Evolutionary conservation across 1,140 invertebrate species (phyloP).

Genomic region (Nixonia krombeini): DNA sequence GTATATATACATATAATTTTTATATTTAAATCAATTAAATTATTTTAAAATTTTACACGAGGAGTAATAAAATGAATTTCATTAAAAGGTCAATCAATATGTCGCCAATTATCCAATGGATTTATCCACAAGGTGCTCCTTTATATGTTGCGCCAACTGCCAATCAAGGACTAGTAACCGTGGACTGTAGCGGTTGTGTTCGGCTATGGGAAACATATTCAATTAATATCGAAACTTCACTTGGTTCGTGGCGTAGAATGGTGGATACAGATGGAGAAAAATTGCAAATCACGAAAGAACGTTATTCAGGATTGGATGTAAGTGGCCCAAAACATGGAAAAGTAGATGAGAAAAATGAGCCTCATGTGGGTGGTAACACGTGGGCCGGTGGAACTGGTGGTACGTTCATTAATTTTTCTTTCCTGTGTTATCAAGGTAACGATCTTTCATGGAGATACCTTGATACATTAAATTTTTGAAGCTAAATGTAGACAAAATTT

Average conservation of each 20-base stretch:
- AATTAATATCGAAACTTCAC: slow-evolving; percentile 66
- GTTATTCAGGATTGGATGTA: slow-evolving; percentile 80
- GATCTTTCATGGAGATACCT: no score
- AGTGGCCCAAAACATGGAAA: slow-evolving; percentile 93
- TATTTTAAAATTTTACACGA: no score
- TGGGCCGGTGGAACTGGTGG: slow-evolving; percentile 97
- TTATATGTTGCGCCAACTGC: slow-evolving; percentile 54
- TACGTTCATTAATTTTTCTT: slow-evolving; percentile 39
- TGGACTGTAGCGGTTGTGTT: slow-evolving; percentile 75
- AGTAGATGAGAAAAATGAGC: slow-evolving; percentile 87
- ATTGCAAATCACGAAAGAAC: slow-evolving; percentile 81
- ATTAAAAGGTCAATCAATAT: slow-evolving; percentile 47
- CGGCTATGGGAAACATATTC: slow-evolving; percentile 76
- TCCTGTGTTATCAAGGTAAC: no score
- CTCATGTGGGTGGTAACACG: slow-evolving; percentile 96
- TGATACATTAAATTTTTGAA: no score
- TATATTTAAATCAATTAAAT: no score
- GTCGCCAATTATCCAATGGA: slow-evolving; percentile 53
- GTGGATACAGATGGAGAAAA: slow-evolving; percentile 72
- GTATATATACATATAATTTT: no score
- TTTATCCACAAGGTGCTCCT: slow-evolving; percentile 67
- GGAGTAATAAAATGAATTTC: no score
- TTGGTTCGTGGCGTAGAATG: slow-evolving; percentile 62
- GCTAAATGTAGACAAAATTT: no score
- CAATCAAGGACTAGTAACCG: slow-evolving; percentile 71